Base-by-base conservation (phyloP, 2,797 vertebrate genomes). In the Muraenolepis orangiensis region DNA sequence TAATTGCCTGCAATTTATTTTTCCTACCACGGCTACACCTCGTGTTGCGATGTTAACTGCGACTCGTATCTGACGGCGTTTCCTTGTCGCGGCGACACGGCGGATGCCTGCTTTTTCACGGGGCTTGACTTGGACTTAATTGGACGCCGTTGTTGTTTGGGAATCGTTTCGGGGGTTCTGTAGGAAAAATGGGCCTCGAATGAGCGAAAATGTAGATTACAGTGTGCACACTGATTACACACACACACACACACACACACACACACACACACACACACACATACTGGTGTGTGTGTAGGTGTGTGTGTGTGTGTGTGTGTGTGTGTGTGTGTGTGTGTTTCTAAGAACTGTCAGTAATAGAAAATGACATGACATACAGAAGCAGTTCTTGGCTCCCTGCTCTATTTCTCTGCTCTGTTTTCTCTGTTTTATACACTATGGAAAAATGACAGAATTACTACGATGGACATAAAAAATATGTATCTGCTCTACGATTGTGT, bases 41-140 rank as follows among this genome's bases (percentile, higher is more conserved):
- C 20, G 16, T 20, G 46, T 51, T 18, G 32, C 32, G 3, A 20
- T 51, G 46, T 51, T 51, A 51, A 20, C 46, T 84, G 78, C 66
- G 46, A 85, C 76, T 78, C 74, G 76, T 78, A 84, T 88, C 78
- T 82, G 80, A 85, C 78, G 42, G 73, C 29, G 72, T 82, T 78
- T 79, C 77, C 70, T 78, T 72, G 71, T 66, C 72, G 79, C 83
- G 81, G 81, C 81, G 72, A n/a, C n/a, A n/a, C 69, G 61, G 71
- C 32, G 74, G 78, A 67, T 81, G 77, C 83, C 84, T 85, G 79
- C 78, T 81, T 85, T n/a, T 84, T 80, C 75, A 69, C 79, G 76
- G 80, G 78, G 77, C 75, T 70, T 42, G 77, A 81, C 80, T 84
- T 5, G 78, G 81, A 81, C 84, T 84, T 85, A 86, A 87, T 88